These are phyloP conservation scores for Thera britannica DNA, from an alignment of 2,888 invertebrate genomes.

Conservation along the genomic window DNA sequence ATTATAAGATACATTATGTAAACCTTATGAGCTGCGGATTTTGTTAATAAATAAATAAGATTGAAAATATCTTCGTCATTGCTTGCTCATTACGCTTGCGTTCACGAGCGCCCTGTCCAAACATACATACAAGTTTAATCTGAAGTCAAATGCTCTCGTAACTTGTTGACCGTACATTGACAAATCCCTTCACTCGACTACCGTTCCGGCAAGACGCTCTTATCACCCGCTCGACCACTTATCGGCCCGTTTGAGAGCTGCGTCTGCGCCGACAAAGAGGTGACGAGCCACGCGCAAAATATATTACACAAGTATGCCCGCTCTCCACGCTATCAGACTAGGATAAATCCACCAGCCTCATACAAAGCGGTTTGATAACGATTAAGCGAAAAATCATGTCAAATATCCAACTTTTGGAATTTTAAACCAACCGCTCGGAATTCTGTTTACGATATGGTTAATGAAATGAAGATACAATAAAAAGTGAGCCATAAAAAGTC, in stretches of 20 bases:
- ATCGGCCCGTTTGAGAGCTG: slow-evolving; percentile 70
- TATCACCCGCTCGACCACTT: slow-evolving; percentile 72
- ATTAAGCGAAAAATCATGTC: slow-evolving; percentile 48
- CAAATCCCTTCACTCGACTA: slow-evolving; percentile 78
- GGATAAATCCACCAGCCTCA: slow-evolving; percentile 35
- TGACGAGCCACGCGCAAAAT: slow-evolving; percentile 72
- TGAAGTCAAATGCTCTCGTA: slow-evolving; percentile 37
- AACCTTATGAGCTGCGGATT: too few species aligned
- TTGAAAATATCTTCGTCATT: slow-evolving; percentile 5
- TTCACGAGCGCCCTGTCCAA: slow-evolving; percentile 31
- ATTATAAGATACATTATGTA: too few species aligned
- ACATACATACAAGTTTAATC: slow-evolving; percentile 36
- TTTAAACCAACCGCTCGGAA: slow-evolving; percentile 48
- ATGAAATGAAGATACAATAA: slow-evolving; percentile 73
- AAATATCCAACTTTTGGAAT: slow-evolving; percentile 45
- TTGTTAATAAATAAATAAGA: too few species aligned
- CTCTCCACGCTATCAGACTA: slow-evolving; percentile 43
- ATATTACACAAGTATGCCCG: slow-evolving; percentile 50
- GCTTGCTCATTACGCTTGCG: slow-evolving; percentile 12
- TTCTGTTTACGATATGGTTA: slow-evolving; percentile 67
- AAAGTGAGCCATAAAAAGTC: slow-evolving; percentile 71
- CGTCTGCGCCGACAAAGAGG: slow-evolving; percentile 76
- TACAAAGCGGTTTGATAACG: slow-evolving; percentile 38
- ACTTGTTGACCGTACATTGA: slow-evolving; percentile 77
- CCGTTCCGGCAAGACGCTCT: slow-evolving; percentile 66